A percentile compares a stretch with the other conserved stretches of the same genome.
phyloP scores from a whole-genome alignment of 2,113 vertebrate species.

The Nibea coibor region DNA sequence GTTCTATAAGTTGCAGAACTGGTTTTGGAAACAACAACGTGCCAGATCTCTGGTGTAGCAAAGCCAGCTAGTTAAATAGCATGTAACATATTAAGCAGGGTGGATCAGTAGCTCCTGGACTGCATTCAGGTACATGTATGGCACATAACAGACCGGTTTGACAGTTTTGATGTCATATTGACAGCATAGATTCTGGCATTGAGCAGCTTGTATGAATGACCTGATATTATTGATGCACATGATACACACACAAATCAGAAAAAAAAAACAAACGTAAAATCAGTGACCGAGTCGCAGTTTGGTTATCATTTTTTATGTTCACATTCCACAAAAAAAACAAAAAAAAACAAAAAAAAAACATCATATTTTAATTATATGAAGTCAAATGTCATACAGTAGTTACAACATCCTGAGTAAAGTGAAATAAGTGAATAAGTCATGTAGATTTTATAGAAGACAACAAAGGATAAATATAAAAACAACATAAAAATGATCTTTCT shows the following conservation, averaged over 20 bases:
- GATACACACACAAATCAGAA: too few species aligned
- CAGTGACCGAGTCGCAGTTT: background rate
- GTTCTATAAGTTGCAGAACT: conserved; percentile 13
- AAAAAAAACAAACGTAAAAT: too few species aligned
- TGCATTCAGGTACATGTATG: background rate
- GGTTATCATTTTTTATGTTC: background rate
- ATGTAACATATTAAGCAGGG: background rate
- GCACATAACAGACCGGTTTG: too few species aligned
- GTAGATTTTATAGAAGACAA: background rate
- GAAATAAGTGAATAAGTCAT: background rate
- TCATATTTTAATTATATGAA: conserved; percentile 9
- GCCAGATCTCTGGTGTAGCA: background rate
- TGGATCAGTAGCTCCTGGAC: background rate
- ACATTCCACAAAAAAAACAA: conserved; percentile 7
- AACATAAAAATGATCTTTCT: background rate
- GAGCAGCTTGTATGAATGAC: too few species aligned
- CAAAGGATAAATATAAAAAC: background rate
- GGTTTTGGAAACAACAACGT: conserved; percentile 13
- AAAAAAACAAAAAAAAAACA: background rate
- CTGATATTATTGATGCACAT: too few species aligned
- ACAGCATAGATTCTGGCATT: background rate
- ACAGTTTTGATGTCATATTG: background rate
- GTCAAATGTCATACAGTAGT: conserved; percentile 31
- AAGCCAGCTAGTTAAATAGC: background rate
- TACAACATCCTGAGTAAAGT: conserved; percentile 34